These are phyloP conservation scores for Drosophila paramelanica DNA, from an alignment of 2,888 invertebrate genomes.

Conservation along the genomic window DNA sequence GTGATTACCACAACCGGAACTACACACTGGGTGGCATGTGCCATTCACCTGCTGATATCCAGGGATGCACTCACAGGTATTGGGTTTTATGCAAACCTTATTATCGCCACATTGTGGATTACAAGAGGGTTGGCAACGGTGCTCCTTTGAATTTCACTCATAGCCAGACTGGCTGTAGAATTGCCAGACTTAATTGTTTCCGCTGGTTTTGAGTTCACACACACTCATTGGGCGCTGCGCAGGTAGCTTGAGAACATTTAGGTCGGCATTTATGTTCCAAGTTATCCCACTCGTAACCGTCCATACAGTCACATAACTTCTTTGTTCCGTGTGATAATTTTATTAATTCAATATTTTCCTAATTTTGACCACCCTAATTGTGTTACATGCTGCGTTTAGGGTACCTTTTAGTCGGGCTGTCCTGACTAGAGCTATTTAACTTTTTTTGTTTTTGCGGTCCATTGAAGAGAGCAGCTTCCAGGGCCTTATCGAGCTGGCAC, in stretches of 20 bases:
- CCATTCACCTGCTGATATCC: not conserved
- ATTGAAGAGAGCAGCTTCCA: not conserved
- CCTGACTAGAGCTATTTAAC: too few species aligned
- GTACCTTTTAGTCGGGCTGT: too few species aligned
- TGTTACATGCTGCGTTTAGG: too few species aligned
- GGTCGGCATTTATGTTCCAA: too few species aligned
- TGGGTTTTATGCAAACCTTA: accelerated
- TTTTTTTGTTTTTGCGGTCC: too few species aligned
- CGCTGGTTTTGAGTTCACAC: too few species aligned
- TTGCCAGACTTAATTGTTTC: not conserved
- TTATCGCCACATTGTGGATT: not conserved
- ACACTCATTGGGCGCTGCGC: not conserved
- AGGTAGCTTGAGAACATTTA: not conserved
- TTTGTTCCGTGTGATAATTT: too few species aligned
- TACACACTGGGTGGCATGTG: slow-evolving; percentile 2
- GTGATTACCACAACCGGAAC: not conserved
- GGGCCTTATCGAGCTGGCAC: not conserved
- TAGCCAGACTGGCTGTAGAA: not conserved
- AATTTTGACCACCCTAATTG: too few species aligned
- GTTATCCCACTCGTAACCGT: too few species aligned
- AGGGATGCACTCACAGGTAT: not conserved
- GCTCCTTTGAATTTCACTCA: accelerated
- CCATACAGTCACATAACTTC: too few species aligned
- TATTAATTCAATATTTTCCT: too few species aligned
- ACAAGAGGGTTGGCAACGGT: not conserved